Evolutionary conservation across 2,797 vertebrate genomes (phyloP).

Genomic region (Phrynocephalus forsythii): DNA sequence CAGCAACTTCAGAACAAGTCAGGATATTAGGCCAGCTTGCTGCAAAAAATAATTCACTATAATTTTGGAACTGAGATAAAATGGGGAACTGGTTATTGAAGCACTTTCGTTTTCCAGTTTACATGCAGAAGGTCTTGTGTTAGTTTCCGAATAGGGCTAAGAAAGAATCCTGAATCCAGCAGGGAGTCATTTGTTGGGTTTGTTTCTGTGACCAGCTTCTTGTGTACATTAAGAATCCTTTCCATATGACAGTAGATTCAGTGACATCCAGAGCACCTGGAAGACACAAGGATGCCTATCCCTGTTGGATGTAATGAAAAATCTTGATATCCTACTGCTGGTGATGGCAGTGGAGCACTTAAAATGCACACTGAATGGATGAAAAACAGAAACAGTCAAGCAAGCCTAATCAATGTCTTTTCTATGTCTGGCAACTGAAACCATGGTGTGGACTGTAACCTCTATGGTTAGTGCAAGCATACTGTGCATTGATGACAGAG

Average conservation of each 20-base stretch:
- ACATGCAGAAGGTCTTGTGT: not conserved
- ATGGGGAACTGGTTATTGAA: not conserved
- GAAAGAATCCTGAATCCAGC: not conserved
- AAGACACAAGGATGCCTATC: not conserved
- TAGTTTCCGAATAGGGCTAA: not conserved
- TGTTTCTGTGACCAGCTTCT: no score
- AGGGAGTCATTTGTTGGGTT: not conserved
- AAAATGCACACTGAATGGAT: not conserved
- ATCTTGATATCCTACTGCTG: not conserved
- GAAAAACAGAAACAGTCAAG: not conserved
- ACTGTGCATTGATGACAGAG: not conserved
- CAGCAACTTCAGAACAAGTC: not conserved
- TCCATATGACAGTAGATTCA: no score
- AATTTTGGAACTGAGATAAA: not conserved
- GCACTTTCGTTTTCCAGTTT: not conserved
- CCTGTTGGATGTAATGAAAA: not conserved
- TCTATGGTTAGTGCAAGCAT: not conserved
- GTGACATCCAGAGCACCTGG: not conserved
- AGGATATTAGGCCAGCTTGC: not conserved
- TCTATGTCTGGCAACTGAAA: not conserved
- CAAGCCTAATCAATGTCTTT: not conserved
- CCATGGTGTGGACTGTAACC: not conserved
- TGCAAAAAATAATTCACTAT: not conserved
- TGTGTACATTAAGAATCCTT: no score
- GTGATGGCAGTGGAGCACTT: no score